These are phyloP conservation scores for Aelia acuminata DNA, from an alignment of 2,888 invertebrate species.

Conservation along the genomic window DNA sequence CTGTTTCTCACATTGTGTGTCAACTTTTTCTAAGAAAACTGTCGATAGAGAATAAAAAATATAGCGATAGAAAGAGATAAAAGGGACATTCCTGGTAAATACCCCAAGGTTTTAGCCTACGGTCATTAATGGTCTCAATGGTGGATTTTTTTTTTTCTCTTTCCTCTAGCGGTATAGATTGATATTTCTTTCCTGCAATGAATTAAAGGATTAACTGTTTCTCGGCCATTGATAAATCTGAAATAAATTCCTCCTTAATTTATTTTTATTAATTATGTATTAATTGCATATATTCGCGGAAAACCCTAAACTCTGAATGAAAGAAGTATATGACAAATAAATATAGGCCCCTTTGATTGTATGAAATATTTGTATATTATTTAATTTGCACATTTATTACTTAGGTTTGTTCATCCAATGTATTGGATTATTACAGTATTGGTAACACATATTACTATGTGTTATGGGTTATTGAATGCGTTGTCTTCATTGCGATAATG, in stretches of 20 bases:
- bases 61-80: slow-evolving; percentile 22
- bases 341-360: no score
- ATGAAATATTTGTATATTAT: no score
- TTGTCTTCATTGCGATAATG: no score
- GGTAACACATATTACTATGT: no score
- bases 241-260: not conserved
- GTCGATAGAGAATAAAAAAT: slow-evolving; percentile 1
- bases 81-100: slow-evolving; percentile 35
- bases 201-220: slow-evolving; percentile 9
- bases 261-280: not conserved
- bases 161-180: not conserved
- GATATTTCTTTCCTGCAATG: not conserved
- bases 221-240: not conserved
- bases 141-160: not conserved
- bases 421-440: no score
- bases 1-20: slow-evolving; percentile 33
- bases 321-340: no score
- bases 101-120: slow-evolving; percentile 19
- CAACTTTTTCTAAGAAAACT: slow-evolving; percentile 30
- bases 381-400: no score
- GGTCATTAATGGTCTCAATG: slow-evolving; percentile 8
- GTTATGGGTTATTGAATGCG: no score
- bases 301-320: no score
- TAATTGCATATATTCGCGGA: not conserved
- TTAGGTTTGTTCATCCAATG: no score